Evolutionary conservation across 30 jellyfish, hydroid and myxozoan species (phyloP), one percentile per base, ranked within the genome.

Genomic region (Rhopilema esculentum): DNA sequence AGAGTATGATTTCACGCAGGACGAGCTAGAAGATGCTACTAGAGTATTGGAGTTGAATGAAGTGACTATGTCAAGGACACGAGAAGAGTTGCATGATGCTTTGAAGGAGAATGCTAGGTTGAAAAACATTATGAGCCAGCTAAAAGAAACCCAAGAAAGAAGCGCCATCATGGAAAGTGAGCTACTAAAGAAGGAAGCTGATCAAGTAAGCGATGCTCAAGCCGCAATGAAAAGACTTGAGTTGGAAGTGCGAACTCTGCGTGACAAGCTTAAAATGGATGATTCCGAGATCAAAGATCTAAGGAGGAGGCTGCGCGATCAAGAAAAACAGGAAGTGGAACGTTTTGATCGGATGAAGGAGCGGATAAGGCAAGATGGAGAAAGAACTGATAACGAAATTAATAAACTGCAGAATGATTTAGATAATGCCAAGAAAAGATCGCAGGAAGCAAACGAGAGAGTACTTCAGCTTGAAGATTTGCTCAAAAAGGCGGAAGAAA

Each of bases 1-100:
- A 8, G 99, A 95, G 40, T 95, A 77, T 88, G 99, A 95, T 75
- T 97, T 95, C 68, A 95, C 99, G 52, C 99, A 95, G 77, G 99
- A 87, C 33, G 99, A 95, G 81, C 88, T 95, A 66, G 98, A 95
- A 69, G 99, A 95, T 68, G 86, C 97, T 29, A 95, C 97, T 1
- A 91, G 97, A 21, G 97, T 82, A 30, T 50, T 95, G 67, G 99
- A 95, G 77, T 61, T 89, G 50, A 93, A 92, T 29, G 99, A 95
- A 68, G 25, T 69, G 61, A 22, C 85, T 17, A 21, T 90, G 86
- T 92, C 75, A 25, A 76, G 88, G 49, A 32, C 90, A 26, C 74
- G 89, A 49, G 73, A 49, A 16, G 98, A 90, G 32, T 31, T 91
- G 40, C 31, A 32, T 21, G 87, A 62, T 6, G 33, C 84, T 52